Evolutionary conservation across 1,140 invertebrate species (phyloP).

Genomic region (Arctopsyche grandis): DNA sequence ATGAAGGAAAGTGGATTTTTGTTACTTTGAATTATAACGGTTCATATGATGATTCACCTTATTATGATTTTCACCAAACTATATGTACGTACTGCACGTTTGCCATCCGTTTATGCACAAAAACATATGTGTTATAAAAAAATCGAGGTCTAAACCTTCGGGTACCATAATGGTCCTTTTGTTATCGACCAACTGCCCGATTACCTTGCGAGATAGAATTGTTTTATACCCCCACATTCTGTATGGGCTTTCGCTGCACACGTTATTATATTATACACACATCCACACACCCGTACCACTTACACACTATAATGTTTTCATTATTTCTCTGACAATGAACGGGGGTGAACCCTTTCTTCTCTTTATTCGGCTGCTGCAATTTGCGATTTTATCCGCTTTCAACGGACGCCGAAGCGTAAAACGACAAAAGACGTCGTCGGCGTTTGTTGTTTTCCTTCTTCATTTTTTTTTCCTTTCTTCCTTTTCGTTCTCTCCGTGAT

Average conservation of each 20-base stretch:
- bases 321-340: conserved; percentile 40
- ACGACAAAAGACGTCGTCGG: conserved; percentile 18
- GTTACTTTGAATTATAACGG: no score
- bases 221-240: neutral
- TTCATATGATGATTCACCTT: no score
- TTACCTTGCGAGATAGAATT: conserved; percentile 34
- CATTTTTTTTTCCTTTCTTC: no score
- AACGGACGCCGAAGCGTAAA: conserved; percentile 33
- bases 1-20: no score
- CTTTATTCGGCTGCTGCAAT: conserved; percentile 41
- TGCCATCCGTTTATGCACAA: neutral
- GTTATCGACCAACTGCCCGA: conserved; percentile 28
- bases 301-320: conserved; percentile 44
- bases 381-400: conserved; percentile 52
- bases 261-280: no score
- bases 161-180: conserved; percentile 32
- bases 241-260: neutral
- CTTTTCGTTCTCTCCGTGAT: no score
- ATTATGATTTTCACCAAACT: no score
- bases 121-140: conserved; percentile 3
- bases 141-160: neutral
- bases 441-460: no score
- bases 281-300: neutral
- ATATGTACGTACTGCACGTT: no score
- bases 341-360: conserved; percentile 26